Evolutionary conservation across 2,888 invertebrate species (phyloP).

Genomic region (Clistopyga incitator): DNA sequence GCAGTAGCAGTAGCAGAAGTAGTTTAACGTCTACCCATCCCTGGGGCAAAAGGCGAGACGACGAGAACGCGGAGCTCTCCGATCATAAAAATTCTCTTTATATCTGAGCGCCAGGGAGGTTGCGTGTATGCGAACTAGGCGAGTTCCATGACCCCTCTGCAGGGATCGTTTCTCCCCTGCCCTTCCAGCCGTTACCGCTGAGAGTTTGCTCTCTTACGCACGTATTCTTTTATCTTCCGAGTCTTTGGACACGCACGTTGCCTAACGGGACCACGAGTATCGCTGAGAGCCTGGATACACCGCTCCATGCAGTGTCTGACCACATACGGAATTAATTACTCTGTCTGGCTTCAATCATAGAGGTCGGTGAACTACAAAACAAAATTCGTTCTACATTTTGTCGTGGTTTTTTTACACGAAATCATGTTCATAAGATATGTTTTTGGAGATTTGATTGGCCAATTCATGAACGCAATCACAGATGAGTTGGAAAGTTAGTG

Average conservation of each 20-base stretch:
- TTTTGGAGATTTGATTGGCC: not conserved
- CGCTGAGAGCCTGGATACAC: conserved; percentile 2
- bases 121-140: conserved; percentile 31
- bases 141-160: conserved; percentile 31
- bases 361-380: not conserved
- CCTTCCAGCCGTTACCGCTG: conserved; percentile 36
- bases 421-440: not conserved
- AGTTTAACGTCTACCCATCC: conserved; percentile 57
- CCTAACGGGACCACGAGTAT: conserved; percentile 28
- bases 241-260: conserved; percentile 50
- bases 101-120: conserved; percentile 37
- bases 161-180: conserved; percentile 38
- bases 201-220: conserved; percentile 60
- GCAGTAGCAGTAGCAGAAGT: conserved; percentile 35
- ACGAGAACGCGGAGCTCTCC: conserved; percentile 30
- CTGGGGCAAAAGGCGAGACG: conserved; percentile 33
- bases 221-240: conserved; percentile 55
- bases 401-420: not conserved
- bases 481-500: conserved; percentile 4
- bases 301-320: conserved; percentile 37
- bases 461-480: not conserved
- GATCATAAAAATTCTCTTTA: conserved; percentile 67
- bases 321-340: conserved; percentile 61
- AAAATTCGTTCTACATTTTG: not conserved
- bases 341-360: conserved; percentile 55